Evolutionary conservation across 2,888 invertebrate genomes (phyloP), one percentile per base, ranked within the genome.

Genomic region (Tillus elongatus): DNA sequence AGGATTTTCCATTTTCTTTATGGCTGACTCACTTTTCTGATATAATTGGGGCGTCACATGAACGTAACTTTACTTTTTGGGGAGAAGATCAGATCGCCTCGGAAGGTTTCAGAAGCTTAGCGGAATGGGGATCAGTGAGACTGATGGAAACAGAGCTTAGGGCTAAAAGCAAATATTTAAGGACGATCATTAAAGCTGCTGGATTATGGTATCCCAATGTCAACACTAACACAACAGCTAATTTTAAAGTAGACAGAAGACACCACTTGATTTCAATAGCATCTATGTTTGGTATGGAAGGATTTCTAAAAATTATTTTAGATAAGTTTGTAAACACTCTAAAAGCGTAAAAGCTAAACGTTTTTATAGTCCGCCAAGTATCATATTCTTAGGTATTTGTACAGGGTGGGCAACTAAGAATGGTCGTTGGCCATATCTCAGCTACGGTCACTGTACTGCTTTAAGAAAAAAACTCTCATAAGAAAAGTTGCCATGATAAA

Each of bases 11-110:
- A 0, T 77, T 75, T 56, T 85, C 89, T 27, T 70, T 85, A 44
- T 92, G 90, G 83, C 66, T 92, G 43, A 89, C 93, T 0, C 93
- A 96, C 66, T 98, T 97, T 72, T 95, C 95, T 1, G 96, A 97
- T 64, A 79, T 98, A 9, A 87, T 98, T 53, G 95, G 93, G 1
- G 93, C 91, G 14, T 86, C 93, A 0, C 97, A 98, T 58, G 83
- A 83, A 15, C 74, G 77, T 29, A 88, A 90, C 61, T 87, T 84
- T 54, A 77, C 82, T 30, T 93, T 96, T 60, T 97, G 96, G 95
- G 82, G 83, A 24, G 87, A 88, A 58, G 89, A 88, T 2, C 79
- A 81, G 44, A 77, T 79, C 36, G 88, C 96, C 3, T 82, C 86
- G 1, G 85, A 88, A 50, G 97, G 95, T 1, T 82, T 97, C 54